phyloP scores from a whole-genome alignment of 2,888 invertebrate species.

The Pseudanteris insignis region DNA sequence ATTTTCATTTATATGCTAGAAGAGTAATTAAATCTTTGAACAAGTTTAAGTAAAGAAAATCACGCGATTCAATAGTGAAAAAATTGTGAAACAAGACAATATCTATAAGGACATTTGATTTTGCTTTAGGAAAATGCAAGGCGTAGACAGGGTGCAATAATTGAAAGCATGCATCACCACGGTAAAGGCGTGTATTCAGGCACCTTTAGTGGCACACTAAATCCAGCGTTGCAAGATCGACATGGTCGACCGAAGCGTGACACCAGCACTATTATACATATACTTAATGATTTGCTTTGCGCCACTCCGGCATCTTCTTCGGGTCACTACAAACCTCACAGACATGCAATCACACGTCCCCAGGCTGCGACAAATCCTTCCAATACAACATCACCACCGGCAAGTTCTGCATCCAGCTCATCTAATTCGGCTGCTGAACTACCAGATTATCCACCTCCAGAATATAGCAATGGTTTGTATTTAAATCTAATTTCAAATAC shows the following conservation, averaged over 20 bases:
- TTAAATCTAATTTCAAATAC: no score
- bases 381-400: conserved; percentile 17
- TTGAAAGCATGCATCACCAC: conserved; percentile 92
- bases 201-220: conserved; percentile 93
- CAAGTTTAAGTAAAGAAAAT: no score
- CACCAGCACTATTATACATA: conserved; percentile 95
- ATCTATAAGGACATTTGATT: conserved; percentile 6
- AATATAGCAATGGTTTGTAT: conserved; percentile 19
- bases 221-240: conserved; percentile 91
- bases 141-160: conserved; percentile 78
- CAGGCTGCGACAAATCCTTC: conserved; percentile 49
- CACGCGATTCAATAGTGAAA: no score
- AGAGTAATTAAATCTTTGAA: no score
- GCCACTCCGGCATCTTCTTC: conserved; percentile 76
- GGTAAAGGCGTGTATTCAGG: conserved; percentile 96
- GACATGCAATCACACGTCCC: conserved; percentile 56
- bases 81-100: not conserved
- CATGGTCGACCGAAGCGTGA: conserved; percentile 92
- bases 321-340: conserved; percentile 62
- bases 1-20: no score
- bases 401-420: conserved; percentile 6
- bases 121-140: conserved; percentile 61
- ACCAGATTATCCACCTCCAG: conserved; percentile 16
- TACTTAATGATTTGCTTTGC: conserved; percentile 91
- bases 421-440: conserved; percentile 29